Base-by-base conservation (phyloP, 2,113 vertebrate species). In the Copsychus sechellarum region DNA sequence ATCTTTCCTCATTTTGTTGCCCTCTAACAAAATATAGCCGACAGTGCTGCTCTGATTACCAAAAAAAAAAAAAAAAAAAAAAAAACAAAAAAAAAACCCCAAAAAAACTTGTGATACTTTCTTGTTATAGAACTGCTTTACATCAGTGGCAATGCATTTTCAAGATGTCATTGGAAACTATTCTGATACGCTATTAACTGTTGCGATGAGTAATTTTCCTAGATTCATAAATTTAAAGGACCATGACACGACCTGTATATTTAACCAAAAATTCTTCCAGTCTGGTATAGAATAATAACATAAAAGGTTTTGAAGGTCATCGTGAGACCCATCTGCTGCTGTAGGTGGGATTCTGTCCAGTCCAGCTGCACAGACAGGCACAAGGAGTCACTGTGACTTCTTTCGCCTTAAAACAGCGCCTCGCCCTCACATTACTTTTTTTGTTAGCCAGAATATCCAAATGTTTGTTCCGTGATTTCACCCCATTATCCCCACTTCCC, bases 321-420 rank as follows among this genome's bases (percentile, higher is more conserved):
- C 2, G 1, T 5, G 43, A 0, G 8, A 38, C 5, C 14, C 47
- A 3, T 2, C 42, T 25, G 8, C 61, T 36, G 45, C 26, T 5
- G 47, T 4, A 4, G 54, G 26, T 2, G 54, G 34, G 34, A 7
- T 14, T 64, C 12, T 7, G 33, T 3, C 43, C 34, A 11, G 25
- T 5, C 26, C 60, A 18, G 24, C 67, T 8, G 48, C 9, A 12
- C 13, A 4, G 31, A 56, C 12, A 34, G 26, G 48, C 72, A 42
- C 24, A 36, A 61, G 33, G 57, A 70, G 9, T 60, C 53, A 28
- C 56, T 5, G 50, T 4, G 40, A 22, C 48, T 51, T 38, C 13
- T 64, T 31, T 40, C 8, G 7, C 8, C 40, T 56, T 33, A 12
- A 17, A 72, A 17, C 43, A 34, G 31, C 26, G 28, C 81, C 69